These are phyloP conservation scores for Anser cygnoides DNA, from an alignment of 2,113 vertebrate genomes.

Conservation along the genomic window DNA sequence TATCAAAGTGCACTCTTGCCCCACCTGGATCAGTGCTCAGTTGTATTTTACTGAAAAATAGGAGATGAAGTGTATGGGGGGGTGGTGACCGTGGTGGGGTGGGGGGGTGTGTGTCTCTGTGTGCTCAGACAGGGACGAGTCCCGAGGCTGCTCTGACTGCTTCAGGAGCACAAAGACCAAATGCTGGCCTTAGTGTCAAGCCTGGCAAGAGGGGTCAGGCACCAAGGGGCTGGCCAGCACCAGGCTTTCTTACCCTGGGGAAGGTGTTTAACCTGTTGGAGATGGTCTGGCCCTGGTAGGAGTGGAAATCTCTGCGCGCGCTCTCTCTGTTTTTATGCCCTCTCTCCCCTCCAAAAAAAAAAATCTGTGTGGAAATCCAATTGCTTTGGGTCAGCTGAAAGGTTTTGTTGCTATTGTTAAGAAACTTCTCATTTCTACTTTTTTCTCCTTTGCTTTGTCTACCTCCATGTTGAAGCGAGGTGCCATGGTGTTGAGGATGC, in stretches of 20 bases:
- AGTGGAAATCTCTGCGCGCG: rapidly evolving
- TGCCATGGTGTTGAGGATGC: rapidly evolving
- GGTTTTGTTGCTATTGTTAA: not conserved
- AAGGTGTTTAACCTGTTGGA: rapidly evolving
- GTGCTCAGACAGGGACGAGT: not conserved
- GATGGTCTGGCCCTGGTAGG: rapidly evolving
- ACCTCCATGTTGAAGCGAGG: rapidly evolving
- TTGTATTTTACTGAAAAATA: constrained; percentile 53
- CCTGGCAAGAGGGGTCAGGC: not conserved
- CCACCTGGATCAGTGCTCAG: not conserved
- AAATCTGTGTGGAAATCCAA: rapidly evolving
- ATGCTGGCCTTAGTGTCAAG: not conserved
- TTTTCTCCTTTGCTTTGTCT: not conserved
- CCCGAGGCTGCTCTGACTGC: not conserved
- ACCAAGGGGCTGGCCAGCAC: not conserved
- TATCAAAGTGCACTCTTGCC: not conserved
- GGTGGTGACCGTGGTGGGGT: not conserved
- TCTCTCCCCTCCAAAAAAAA: rapidly evolving
- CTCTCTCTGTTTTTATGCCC: not conserved
- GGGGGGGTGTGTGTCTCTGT: not conserved
- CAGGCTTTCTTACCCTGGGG: not conserved
- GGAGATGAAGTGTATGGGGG: not conserved
- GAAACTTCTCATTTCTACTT: not conserved
- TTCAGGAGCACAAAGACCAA: not conserved
- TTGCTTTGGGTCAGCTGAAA: not conserved